Percentiles rank a stretch among this genome's conserved stretches.
Conservation (phyloP, 2,888 invertebrate genomes). For the Pecten maximus region DNA sequence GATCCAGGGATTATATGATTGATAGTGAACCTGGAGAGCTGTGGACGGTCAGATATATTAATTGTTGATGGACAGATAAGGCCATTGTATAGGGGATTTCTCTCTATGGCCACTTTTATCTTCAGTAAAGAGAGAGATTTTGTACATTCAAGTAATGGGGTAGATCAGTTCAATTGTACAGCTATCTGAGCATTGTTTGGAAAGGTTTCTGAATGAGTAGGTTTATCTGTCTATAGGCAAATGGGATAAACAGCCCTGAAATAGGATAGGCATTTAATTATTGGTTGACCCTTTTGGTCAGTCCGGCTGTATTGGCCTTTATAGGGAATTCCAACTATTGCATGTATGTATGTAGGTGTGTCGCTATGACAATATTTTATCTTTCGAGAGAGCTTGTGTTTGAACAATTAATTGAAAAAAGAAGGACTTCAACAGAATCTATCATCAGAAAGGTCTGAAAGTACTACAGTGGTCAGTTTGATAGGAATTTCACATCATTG, state of each 20-base stretch:
- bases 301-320: neutral
- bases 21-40: neutral
- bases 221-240: neutral
- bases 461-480: neutral
- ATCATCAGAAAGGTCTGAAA: neutral
- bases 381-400: neutral
- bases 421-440: neutral
- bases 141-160: neutral
- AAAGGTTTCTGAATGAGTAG: neutral
- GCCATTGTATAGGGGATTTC: neutral
- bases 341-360: neutral
- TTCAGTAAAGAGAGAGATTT: neutral
- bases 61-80: neutral
- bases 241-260: neutral
- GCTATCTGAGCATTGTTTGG: neutral
- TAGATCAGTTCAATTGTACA: neutral
- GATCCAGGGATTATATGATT: neutral
- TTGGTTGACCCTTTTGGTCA: neutral
- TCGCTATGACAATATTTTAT: neutral
- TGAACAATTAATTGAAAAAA: neutral
- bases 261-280: conserved; percentile 14
- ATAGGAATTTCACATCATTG: neutral
- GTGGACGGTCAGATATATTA: neutral
- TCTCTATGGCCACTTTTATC: conserved; percentile 10
- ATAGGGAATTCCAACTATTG: conserved; percentile 13